Base-by-base conservation (phyloP, 2,888 invertebrate genomes). In the Pandemis cinnamomeana region DNA sequence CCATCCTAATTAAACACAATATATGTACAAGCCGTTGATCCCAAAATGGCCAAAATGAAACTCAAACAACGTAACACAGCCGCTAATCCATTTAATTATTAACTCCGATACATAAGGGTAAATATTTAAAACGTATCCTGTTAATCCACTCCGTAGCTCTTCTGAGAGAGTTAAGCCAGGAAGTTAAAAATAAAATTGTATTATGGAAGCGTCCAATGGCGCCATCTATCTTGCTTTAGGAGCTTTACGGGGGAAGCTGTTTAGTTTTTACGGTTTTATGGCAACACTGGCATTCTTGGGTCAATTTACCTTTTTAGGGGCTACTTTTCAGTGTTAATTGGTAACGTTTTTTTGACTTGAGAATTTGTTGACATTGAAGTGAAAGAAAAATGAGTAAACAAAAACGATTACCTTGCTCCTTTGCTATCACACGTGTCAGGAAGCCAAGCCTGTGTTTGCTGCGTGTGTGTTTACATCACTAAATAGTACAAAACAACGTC, bases 141-240 rank as follows among this genome's bases (percentile, higher is more conserved):
- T 27, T 71, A 71, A 71, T 71, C 67, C 71, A 63, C 62, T 75
- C 51, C 61, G 72, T 75, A 66, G 53, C 75, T 75, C 58, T 66
- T 71, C 68, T 72, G 63, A 74, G 48, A 67, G 53, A 75, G 71
- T 58, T 67, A 71, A 75, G 61, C 71, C 62, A 61, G 63, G 58
- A 69, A 70, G 73, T 73, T 76, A 73, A 73, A 72, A 76, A 76
- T 73, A 67, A 71, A 73, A 73, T 73, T 70, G 76, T 73, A 71
- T 76, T 76, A 76, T 71, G 69, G 69, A 66, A 74, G 69, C 72
- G 72, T 62, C 72, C 74, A 58, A 67, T 71, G 72, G 67, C 63
- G 72, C 76, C 75, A 80, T 80, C 78, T 79, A 76, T 79, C 80
- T 80, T 77, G 71, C 79, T 80, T 74, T 78, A 78, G 70, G 71